Base-by-base conservation (phyloP, 2,888 invertebrate genomes). In the Lapara coniferarum region DNA sequence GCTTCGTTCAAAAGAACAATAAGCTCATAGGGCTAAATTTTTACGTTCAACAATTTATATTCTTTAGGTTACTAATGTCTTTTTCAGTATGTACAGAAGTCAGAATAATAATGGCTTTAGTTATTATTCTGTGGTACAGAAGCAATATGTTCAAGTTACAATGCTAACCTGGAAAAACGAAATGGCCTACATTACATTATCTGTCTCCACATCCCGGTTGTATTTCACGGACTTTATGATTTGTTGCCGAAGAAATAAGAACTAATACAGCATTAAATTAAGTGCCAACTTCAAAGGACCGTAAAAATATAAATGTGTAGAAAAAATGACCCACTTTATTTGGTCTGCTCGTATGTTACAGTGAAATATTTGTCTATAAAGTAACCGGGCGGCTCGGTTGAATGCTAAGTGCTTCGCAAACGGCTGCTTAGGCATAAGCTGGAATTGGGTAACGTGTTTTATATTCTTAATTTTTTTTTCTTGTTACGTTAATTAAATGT, bases 281-380 rank as follows among this genome's bases (percentile, higher is more conserved):
- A 81, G 80, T 75, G 75, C 75, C 79, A 84, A 81, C 78, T 85
- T 82, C 82, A 81, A 81, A 80, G 75, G 74, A 79, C 73, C 79
- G 71, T 14, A 55, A 59, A 66, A 66, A 66, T 52, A 78, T 78
- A 78, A 80, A 80, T 75, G 78, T 76, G 68, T 76, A 82, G 76
- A 83, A 82, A 83, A 82, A 82, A 79, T 77, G 74, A 72, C 75
- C 69, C 73, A 77, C 75, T 80, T 83, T 86, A 83, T 86, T 85
- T 85, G 78, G 79, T 72, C 72, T 73, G 75, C 78, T 82, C 81
- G 81, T 84, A 83, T 83, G 83, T 85, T 83, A 84, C 80, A 76
- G 78, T 85, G 84, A 87, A 86, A 88, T 86, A 87, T 88, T 85
- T 85, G 84, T 84, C 84, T 87, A 85, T 87, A 87, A 88, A 86